Base-by-base conservation (phyloP, 1,140 invertebrate genomes). In the Microplitis demolitor region DNA sequence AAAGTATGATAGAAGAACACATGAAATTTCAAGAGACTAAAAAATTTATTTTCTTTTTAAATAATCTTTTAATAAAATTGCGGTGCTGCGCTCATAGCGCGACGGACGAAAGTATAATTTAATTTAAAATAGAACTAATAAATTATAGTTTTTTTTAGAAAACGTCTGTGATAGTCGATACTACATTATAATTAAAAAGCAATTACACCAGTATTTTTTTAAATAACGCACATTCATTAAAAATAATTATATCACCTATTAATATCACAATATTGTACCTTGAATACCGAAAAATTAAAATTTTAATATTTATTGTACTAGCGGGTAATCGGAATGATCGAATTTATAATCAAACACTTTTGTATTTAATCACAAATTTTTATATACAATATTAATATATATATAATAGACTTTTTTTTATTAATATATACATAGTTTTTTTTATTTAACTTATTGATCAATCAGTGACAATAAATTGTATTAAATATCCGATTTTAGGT, bases 111-210 rank as follows among this genome's bases (percentile, higher is more conserved):
- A 53, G 56, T 24, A 6, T n/a, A n/a, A 31, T 45, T 60, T 54
- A 45, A 9, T 45, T 45, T 8, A 6, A 45, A 11, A 45, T 9
- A 6, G 6, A 11, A 45, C 39, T 45, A 11, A 45, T 69, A 39
- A 58, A 39, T 31, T 54, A 13, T 68, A 71, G 56, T 37, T 73
- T 74, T n/a, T 37, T 73, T 74, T 66, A 74, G 68, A 80, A 71
- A 58, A 50, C 66, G 68, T 81, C 80, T 81, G 80, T 81, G 79
- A 81, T 81, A 80, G 76, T 78, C 72, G 69, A 66, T 72, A 60
- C 14, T 74, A 74, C 11, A 37, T 51, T 69, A 9, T 62, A 70
- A 37, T 45, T 8, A 66, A 45, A 11, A 50, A 66, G 24, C 37
- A 66, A 66, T 24, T 14, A 6, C 53, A 54, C 14, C 13, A 54